Base-by-base conservation (phyloP, 1,140 invertebrate species). In the Nephila pilipes region DNA sequence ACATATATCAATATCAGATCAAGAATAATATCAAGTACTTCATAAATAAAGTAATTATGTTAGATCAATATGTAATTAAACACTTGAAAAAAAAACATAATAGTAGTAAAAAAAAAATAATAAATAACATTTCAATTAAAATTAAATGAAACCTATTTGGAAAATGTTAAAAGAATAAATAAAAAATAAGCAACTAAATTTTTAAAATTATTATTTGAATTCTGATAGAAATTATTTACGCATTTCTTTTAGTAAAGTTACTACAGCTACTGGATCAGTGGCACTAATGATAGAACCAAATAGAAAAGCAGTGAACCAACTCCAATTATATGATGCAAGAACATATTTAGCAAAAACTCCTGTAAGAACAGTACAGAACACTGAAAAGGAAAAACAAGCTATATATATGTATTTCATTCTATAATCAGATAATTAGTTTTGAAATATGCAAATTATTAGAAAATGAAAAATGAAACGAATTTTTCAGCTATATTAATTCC, bases 251-350 rank as follows among this genome's bases (percentile, higher is more conserved):
- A 96, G 94, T 25, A 96, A 94, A n/a, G 96, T 95, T 55, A 96
- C 96, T 14, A 96, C 96, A 16, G 96, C 95, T 20, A 96, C 95
- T 25, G 96, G 96, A 94, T 96, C 96, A 4, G 96, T 96, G 8
- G 96, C 96, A 94, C 95, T 95, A 20, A 96, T 93, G 18, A 96
- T 95, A 16, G 95, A 94, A 29, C 96, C 96, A 95, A 96, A 96
- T 88, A 96, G 94, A 85, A 95, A 94, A 4, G 94, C 93, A 29
- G 87, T 89, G 12, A 93, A 20, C 90, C 94, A 95, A 79, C 79
- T 83, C 95, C 95, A 95, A 18, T 94, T 38, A 63, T 95, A 95
- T n/a, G 25, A 54, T 18, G 18, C 14, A 5, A 93, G n/a, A 29
- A 16, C 54, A 87, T 58, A 75, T 93, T 93, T 87, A 20, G 91